Base-by-base conservation (phyloP, 2,797 vertebrate genomes). In the Lutra lutra region DNA sequence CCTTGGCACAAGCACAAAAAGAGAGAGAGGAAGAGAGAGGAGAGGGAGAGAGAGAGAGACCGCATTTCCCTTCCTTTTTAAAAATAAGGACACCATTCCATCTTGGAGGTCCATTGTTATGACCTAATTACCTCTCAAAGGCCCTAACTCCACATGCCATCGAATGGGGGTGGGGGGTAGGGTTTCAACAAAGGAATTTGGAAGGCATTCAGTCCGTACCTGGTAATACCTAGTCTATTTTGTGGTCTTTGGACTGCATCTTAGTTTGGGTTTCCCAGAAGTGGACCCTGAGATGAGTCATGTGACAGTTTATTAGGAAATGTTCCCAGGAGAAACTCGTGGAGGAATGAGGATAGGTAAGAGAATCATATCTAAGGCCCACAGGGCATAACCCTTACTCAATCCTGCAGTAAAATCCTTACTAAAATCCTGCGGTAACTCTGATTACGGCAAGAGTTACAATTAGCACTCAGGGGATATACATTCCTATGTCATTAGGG, bases 231-330 rank as follows among this genome's bases (percentile, higher is more conserved):
- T 94, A 54, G 38, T 75, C 58, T 89, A 18, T 11, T 79, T 9
- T 51, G 68, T 21, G 11, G 54, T 83, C 51, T 94, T 78, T 90
- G 64, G 35, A 29, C 56, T 58, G 48, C 25, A 5, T 38, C 3
- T 86, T 95, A 62, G 56, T 32, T 87, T 94, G 60, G 17, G 13
- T 90, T 95, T 83, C 56, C 78, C 29, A 89, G 17, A 91, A 86
- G 46, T 46, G 51, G 14, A 60, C 9, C 35, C 54, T 54, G 68
- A 94, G 46, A 48, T 79, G 54, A 86, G 51, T 75, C 62, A n/a
- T 29, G 21, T 64, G 25, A 84, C 79, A 73, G 8, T 83, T 78
- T 79, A 23, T 83, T 68, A 89, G 86, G n/a, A 91, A 82, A 92
- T 56, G 27, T 70, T 5, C 58, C 66, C 4, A 25, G 51, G 23